Evolutionary conservation across 2,888 invertebrate genomes (phyloP).

Genomic region (Tachina grossa): DNA sequence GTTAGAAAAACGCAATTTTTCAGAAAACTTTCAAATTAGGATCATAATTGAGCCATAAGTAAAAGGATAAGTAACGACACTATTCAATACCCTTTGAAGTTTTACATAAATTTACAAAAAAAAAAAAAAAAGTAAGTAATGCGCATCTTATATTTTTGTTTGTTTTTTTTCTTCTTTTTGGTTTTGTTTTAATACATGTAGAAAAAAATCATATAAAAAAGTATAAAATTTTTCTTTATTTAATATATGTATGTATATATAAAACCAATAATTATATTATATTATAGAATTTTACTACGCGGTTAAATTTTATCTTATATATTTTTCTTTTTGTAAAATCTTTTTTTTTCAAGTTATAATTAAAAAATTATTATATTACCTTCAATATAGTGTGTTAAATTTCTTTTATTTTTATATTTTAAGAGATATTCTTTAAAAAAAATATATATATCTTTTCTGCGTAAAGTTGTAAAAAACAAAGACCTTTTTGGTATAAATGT

Average conservation of each 20-base stretch:
- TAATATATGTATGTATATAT: slow-evolving; percentile 27
- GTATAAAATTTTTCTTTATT: slow-evolving; percentile 59
- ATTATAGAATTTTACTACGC: slow-evolving; percentile 65
- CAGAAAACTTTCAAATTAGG: too few relatives aligned
- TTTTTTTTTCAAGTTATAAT: slow-evolving; percentile 16
- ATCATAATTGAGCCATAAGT: too few relatives aligned
- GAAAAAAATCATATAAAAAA: slow-evolving; percentile 70
- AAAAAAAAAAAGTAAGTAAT: neutral
- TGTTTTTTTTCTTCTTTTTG: slow-evolving; percentile 24
- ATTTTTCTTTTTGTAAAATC: slow-evolving; percentile 16
- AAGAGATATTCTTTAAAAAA: slow-evolving; percentile 59
- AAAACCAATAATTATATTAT: slow-evolving; percentile 55
- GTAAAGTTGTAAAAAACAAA: slow-evolving; percentile 50
- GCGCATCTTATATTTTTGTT: neutral
- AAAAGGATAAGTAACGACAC: too few relatives aligned
- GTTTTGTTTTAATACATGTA: slow-evolving; percentile 58
- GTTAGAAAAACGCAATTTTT: too few relatives aligned
- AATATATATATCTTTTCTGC: slow-evolving; percentile 46
- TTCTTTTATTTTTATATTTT: slow-evolving; percentile 29
- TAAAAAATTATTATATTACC: slow-evolving; percentile 29
- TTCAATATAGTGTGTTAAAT: slow-evolving; percentile 59
- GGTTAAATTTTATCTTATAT: slow-evolving; percentile 39
- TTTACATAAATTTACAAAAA: slow-evolving; percentile 3
- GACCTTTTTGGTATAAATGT: slow-evolving; percentile 56
- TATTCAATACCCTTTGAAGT: neutral